Base-by-base conservation (phyloP, 2,888 invertebrate genomes). In the Corbicula japonica region DNA sequence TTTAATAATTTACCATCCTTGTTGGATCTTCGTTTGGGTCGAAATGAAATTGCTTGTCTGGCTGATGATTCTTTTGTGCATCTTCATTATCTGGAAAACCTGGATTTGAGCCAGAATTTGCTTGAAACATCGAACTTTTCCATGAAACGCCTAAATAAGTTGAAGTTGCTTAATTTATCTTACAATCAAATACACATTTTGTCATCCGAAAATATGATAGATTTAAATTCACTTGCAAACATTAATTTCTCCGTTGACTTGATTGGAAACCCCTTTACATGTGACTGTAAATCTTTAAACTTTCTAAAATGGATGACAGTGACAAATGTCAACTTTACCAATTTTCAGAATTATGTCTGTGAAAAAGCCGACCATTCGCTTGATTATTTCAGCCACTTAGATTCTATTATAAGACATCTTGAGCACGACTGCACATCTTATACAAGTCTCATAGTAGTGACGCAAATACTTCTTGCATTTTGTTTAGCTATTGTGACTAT, bases 41-140 rank as follows among this genome's bases (percentile, higher is more conserved):
- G 62, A 21, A 71, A 71, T 32, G n/a, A 38, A n/a, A 50, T 71
- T 5, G 18, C 50, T 3, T 71, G 61, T 38, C 12, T 71, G 1
- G 0, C 28, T 2, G 12, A 50, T n/a, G 8, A 38, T 26, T 21
- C 60, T 34, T 71, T 71, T 21, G 21, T 35, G 30, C 1, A 5
- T 5, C 26, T 71, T 52, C 26, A 2, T 4, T 12, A 61, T 18
- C 2, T 71, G 8, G 12, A 26, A 26, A 48, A 1, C 2, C 18
- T 73, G 12, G 65, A 73, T 34, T 23, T 73, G 1, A 73, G 73
- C 28, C 32, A n/a, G 15, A 73, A 73, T 65, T 21, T 23, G 6
- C 26, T 73, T 18, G 23, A 44, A 28, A n/a, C 38, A 18, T 73
- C 65, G n/a, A 15, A 63, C 18, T 46, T 41, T 30, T 52, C 63